Evolutionary conservation across 2,888 invertebrate genomes (phyloP), one percentile per base, ranked within the genome.

Genomic region (Drosophila falleni): DNA sequence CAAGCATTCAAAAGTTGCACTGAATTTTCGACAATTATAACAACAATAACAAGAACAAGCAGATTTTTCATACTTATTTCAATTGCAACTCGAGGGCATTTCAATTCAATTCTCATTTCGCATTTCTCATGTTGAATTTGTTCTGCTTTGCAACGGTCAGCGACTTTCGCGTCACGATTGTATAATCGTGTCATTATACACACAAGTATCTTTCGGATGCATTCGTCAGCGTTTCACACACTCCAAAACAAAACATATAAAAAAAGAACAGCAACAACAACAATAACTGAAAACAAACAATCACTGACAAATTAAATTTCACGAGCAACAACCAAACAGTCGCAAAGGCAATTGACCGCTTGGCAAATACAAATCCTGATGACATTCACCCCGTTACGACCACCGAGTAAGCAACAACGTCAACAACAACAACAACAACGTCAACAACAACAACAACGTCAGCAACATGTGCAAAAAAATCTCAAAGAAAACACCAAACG

Each of bases 371-470:
- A 76, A 89, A 88, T 91, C 90, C 90, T 89, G 91, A 90, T 90
- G 90, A 90, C 90, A 90, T 90, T 90, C 90, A 91, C 90, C 90
- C 90, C 90, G 88, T 90, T 90, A 87, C 87, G 81, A 82, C 71
- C 72, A 39, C 49, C 54, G 55, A 70, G 58, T 63, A 71, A 64
- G 60, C 63, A 64, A 56, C 13, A 65, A 49, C 63, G 46, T 35
- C 60, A 68, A 56, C 37, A 51, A n/a, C 53, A 42, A 47, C 15
- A 42, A 19, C 54, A 63, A 55, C 55, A 47, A 26, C 39, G 65
- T 13, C 33, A 49, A 16, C 19, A 59, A 50, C 19, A 61, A 41
- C 55, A 23, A 61, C 44, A 51, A 54, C 73, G 42, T 50, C 56
- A 54, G 66, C 60, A 86, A 83, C 77, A 84, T 81, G 80, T 82